These are phyloP conservation scores for Malacoraja senta DNA, from an alignment of 2,797 vertebrate genomes.

Conservation along the genomic window DNA sequence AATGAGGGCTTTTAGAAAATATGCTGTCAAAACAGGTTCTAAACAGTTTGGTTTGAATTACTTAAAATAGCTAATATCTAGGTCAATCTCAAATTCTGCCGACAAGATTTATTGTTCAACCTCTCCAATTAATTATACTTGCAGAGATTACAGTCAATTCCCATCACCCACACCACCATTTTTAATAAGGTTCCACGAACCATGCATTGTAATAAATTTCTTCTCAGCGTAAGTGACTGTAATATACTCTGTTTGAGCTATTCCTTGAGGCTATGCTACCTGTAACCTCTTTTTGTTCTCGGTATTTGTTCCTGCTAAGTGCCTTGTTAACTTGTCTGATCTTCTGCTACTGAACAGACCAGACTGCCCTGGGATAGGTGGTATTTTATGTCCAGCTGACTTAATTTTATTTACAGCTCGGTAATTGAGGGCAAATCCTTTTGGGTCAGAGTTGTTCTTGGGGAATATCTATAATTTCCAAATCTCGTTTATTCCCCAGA, in stretches of 20 bases:
- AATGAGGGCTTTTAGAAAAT: background rate
- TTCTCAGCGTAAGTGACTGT: background rate
- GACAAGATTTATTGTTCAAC: background rate
- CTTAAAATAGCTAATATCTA: background rate
- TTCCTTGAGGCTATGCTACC: background rate
- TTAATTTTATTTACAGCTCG: slow-evolving; percentile 37
- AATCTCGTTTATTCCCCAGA: background rate
- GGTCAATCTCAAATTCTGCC: background rate
- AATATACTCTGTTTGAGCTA: background rate
- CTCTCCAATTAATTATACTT: background rate
- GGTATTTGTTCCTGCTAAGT: slow-evolving; percentile 15
- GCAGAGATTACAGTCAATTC: background rate
- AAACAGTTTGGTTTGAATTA: background rate
- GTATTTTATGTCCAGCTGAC: background rate
- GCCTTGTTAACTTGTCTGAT: background rate
- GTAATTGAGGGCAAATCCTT: background rate
- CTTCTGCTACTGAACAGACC: background rate
- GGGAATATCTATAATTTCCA: slow-evolving; percentile 33
- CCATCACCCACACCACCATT: background rate
- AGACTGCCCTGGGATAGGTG: background rate
- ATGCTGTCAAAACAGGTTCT: background rate
- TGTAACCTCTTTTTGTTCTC: too few relatives aligned
- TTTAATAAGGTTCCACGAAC: background rate
- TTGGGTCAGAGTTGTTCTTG: background rate
- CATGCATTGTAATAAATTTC: background rate